Conservation (phyloP, 2,113 vertebrate genomes). For the Astur gentilis region DNA sequence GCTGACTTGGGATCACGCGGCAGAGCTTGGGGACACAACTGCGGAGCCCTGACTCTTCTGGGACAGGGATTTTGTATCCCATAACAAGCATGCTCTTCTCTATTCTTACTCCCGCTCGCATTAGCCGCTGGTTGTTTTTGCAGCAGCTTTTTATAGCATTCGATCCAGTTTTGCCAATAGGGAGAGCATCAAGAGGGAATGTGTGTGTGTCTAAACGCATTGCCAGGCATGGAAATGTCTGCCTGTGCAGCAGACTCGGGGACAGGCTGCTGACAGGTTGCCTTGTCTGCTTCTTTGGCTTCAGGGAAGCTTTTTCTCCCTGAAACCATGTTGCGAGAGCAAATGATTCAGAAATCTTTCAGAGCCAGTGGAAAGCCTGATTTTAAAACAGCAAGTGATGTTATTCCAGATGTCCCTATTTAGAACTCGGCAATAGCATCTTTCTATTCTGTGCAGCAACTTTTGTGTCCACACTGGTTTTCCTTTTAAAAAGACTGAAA, state of each 20-base stretch:
- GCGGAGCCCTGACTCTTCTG: background rate
- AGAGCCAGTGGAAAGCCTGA: background rate
- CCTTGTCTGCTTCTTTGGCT: background rate
- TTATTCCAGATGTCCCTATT: background rate
- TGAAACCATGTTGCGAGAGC: background rate
- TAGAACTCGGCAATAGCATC: background rate
- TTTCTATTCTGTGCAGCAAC: background rate
- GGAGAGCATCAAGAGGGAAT: background rate
- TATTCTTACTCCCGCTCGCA: background rate
- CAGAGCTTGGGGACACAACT: background rate
- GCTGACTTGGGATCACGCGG: background rate
- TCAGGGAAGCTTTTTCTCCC: background rate
- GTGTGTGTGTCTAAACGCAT: fast-evolving
- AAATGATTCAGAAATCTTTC: background rate
- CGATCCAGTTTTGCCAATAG: background rate
- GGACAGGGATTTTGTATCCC: background rate
- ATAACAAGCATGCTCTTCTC: fast-evolving
- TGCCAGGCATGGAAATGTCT: background rate
- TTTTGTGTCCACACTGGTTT: background rate
- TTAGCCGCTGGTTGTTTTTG: background rate
- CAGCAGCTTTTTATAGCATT: background rate
- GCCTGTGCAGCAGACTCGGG: fast-evolving
- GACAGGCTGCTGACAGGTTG: background rate
- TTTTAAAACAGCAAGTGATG: background rate
- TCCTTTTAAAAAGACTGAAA: background rate